Percentiles rank a stretch among this genome's conserved stretches.
Conservation (phyloP, 2,888 invertebrate species). For the Temnothorax rugatulus region DNA sequence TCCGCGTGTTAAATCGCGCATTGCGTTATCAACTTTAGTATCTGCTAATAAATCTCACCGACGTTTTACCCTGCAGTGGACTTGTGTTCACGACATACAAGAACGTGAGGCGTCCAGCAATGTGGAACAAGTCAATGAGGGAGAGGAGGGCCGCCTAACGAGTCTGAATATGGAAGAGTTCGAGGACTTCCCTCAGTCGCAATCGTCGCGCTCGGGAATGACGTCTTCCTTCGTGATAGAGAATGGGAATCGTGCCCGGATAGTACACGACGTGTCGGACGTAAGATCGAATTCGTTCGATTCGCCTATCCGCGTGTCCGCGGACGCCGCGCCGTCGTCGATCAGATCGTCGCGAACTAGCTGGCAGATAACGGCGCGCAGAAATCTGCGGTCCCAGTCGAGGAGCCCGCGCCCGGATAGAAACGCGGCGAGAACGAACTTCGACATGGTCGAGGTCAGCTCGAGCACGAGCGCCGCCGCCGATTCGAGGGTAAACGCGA, state of each 20-base stretch:
- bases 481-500: conserved; percentile 64
- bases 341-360: conserved; percentile 75
- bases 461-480: conserved; percentile 63
- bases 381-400: conserved; percentile 72
- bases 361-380: conserved; percentile 76
- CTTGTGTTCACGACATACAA: conserved; percentile 97
- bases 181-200: conserved; percentile 78
- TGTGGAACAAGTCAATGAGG: conserved; percentile 80
- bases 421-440: conserved; percentile 72
- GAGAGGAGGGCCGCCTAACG: conserved; percentile 67
- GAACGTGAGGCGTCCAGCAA: conserved; percentile 87
- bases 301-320: conserved; percentile 60
- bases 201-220: conserved; percentile 79
- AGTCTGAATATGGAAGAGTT: conserved; percentile 74
- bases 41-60: not conserved
- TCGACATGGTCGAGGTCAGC: conserved; percentile 75
- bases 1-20: not conserved
- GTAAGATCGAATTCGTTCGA: conserved; percentile 71
- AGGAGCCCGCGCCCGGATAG: conserved; percentile 73
- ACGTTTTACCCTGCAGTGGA: conserved; percentile 90
- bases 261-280: conserved; percentile 76
- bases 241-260: conserved; percentile 78
- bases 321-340: conserved; percentile 75
- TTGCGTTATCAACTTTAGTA: not conserved
- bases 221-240: conserved; percentile 82